These are phyloP conservation scores for Byasa hedistus DNA, from an alignment of 2,888 invertebrate species.

Conservation along the genomic window DNA sequence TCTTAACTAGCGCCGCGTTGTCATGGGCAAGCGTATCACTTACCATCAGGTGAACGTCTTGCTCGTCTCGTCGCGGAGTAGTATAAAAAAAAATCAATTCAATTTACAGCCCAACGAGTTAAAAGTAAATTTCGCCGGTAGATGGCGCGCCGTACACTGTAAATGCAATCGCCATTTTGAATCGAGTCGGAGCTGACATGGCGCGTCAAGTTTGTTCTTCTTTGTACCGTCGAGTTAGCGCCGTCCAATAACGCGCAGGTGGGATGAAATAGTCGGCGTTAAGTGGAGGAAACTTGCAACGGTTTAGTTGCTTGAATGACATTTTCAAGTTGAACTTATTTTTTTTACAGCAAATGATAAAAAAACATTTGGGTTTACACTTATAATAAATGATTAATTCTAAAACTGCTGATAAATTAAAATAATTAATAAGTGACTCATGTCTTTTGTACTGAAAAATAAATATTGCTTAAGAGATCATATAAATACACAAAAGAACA, in stretches of 20 bases:
- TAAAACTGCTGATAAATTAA: too few species aligned
- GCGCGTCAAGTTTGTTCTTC: slow-evolving; percentile 41
- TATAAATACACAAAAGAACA: too few species aligned
- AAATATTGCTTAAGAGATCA: too few species aligned
- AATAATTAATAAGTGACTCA: too few species aligned
- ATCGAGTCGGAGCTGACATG: slow-evolving; percentile 34
- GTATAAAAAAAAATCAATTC: background rate
- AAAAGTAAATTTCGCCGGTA: background rate
- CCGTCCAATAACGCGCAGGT: slow-evolving; percentile 36
- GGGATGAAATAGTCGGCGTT: background rate
- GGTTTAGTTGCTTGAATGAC: slow-evolving; percentile 24
- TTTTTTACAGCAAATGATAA: too few species aligned
- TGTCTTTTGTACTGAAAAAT: too few species aligned
- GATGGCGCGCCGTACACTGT: slow-evolving; percentile 23
- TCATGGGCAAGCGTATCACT: too few species aligned
- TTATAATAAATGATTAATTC: too few species aligned
- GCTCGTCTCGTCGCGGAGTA: too few species aligned
- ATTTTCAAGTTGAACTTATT: background rate
- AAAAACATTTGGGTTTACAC: too few species aligned
- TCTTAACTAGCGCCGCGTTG: too few species aligned
- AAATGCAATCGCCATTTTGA: slow-evolving; percentile 30
- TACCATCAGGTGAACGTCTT: too few species aligned
- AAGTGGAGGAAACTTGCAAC: slow-evolving; percentile 12
- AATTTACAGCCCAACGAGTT: background rate
- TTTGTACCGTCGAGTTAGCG: slow-evolving; percentile 37